phyloP scores from a whole-genome alignment of 1,140 invertebrate genomes.

The Plutomurus gul region DNA sequence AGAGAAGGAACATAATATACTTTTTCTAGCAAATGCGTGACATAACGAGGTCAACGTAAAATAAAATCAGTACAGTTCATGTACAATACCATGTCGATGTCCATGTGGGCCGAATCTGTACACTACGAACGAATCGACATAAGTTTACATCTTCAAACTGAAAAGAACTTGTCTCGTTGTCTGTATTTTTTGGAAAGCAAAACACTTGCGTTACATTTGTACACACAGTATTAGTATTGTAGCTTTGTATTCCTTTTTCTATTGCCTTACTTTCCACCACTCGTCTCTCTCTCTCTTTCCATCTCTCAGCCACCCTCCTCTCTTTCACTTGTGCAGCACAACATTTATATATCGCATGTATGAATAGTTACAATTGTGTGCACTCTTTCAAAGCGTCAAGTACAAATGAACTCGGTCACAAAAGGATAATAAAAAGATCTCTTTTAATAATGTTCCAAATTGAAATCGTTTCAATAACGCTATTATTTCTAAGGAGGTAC shows the following conservation, averaged over 20 bases:
- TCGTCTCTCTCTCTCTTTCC: too few species aligned
- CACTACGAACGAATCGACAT: neutral
- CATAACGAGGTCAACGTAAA: constrained; percentile 5
- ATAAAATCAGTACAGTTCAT: neutral
- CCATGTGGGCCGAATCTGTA: neutral
- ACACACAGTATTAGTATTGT: neutral
- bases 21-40: neutral
- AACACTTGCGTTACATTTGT: too few species aligned
- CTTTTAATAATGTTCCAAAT: neutral
- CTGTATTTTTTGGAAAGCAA: neutral
- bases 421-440: neutral
- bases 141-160: neutral
- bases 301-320: too few species aligned
- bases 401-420: neutral
- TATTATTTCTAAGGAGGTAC: neutral
- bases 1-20: neutral
- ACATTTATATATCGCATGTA: too few species aligned
- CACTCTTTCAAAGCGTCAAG: neutral
- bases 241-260: too few species aligned
- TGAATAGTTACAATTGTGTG: neutral
- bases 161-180: neutral
- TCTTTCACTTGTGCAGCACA: neutral
- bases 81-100: neutral
- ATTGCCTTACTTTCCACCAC: too few species aligned
- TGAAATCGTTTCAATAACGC: neutral